Percentiles rank a stretch among this genome's conserved stretches.
These are phyloP conservation scores for Cygnus atratus DNA, from an alignment of 2,113 vertebrate genomes.

Conservation along the genomic window DNA sequence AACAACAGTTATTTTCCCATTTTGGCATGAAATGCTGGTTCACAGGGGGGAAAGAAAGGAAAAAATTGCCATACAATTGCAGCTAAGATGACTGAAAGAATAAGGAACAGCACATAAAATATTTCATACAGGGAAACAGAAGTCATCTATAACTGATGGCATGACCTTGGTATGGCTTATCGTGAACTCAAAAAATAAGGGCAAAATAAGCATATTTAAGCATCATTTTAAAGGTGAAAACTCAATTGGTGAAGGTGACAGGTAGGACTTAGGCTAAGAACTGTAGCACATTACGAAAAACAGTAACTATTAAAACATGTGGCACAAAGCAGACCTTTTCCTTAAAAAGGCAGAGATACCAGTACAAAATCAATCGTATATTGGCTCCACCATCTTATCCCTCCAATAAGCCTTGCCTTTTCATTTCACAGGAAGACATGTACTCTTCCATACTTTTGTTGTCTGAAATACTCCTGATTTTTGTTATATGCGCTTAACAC, in stretches of 20 bases:
- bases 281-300: background rate
- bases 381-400: background rate
- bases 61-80: background rate
- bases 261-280: background rate
- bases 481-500: slow-evolving; percentile 46
- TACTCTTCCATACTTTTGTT: slow-evolving; percentile 15
- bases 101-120: background rate
- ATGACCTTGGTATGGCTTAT: background rate
- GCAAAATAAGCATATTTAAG: background rate
- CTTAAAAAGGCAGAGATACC: background rate
- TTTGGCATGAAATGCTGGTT: background rate
- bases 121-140: background rate
- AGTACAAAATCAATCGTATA: background rate
- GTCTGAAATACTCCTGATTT: slow-evolving; percentile 48
- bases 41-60: background rate
- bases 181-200: background rate
- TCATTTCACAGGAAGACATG: background rate
- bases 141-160: background rate
- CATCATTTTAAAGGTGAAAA: background rate
- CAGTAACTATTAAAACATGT: background rate
- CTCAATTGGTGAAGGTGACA: background rate
- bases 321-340: background rate
- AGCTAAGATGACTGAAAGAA: background rate
- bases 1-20: background rate
- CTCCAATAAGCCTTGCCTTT: background rate